Percentiles rank a stretch among this genome's conserved stretches.
These are phyloP conservation scores for Orthosia gothica DNA, from an alignment of 2,888 invertebrate species.

Conservation along the genomic window DNA sequence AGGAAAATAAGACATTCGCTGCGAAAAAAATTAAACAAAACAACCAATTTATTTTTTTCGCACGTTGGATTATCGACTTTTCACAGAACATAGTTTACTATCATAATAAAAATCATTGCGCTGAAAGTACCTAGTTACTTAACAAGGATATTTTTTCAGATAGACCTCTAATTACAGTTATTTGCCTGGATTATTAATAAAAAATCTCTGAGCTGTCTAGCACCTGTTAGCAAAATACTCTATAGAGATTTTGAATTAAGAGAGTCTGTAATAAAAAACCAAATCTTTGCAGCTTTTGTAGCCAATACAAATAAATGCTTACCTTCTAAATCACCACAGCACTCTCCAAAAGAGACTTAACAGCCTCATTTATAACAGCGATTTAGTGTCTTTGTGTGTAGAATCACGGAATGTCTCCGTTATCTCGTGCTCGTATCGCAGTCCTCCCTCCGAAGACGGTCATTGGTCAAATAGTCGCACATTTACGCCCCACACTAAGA, in stretches of 20 bases:
- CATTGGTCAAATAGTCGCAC: slow-evolving; percentile 83
- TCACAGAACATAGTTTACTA: no score
- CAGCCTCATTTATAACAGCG: slow-evolving; percentile 58
- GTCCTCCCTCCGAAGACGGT: slow-evolving; percentile 81
- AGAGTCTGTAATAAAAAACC: no score
- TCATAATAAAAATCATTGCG: no score
- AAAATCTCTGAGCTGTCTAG: not conserved
- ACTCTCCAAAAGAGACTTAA: slow-evolving; percentile 43
- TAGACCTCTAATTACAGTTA: no score
- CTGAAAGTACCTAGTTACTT: no score
- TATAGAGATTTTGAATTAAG: no score
- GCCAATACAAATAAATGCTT: slow-evolving; percentile 3
- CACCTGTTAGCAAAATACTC: not conserved
- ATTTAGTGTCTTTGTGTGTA: slow-evolving; percentile 57
- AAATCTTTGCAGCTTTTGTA: not conserved
- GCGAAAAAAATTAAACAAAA: no score
- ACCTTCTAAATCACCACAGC: slow-evolving; percentile 10
- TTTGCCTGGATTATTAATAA: not conserved
- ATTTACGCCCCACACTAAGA: slow-evolving; percentile 81
- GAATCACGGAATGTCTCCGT: slow-evolving; percentile 64
- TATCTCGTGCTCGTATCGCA: slow-evolving; percentile 75
- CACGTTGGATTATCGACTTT: no score
- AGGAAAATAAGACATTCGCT: no score
- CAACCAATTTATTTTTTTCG: no score
- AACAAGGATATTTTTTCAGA: no score